Conservation (phyloP, 1,140 invertebrate genomes). For the Magallana gigas region DNA sequence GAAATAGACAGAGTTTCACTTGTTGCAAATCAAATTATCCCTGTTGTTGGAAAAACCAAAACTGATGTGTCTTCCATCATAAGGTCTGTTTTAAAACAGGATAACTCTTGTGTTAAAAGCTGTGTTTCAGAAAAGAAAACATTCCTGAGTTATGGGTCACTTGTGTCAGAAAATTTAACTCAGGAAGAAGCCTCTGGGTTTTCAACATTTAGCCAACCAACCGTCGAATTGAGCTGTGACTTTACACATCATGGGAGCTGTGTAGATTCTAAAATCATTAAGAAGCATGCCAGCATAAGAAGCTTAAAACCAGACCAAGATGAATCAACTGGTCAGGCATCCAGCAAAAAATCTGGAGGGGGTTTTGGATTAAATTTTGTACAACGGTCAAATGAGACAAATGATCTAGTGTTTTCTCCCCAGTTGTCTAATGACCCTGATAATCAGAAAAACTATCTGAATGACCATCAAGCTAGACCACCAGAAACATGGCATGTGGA, state of each 20-base stretch:
- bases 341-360: too few species aligned
- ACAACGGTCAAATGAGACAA: neutral
- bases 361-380: too few species aligned
- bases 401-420: neutral
- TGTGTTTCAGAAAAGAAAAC: neutral
- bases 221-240: neutral
- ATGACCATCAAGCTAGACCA: neutral
- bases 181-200: neutral
- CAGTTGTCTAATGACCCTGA: neutral
- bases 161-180: neutral
- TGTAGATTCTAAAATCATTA: neutral
- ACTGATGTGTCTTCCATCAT: conserved; percentile 1
- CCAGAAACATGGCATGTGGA: neutral
- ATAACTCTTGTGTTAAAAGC: neutral
- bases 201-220: neutral
- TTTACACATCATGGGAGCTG: neutral
- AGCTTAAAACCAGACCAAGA: neutral
- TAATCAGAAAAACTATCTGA: neutral
- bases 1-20: neutral
- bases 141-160: neutral
- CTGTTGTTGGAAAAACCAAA: neutral
- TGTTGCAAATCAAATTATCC: neutral
- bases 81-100: neutral
- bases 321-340: too few species aligned
- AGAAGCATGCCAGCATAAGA: neutral